Conservation (phyloP, 2,797 vertebrate genomes). For the Chelon labrosus region DNA sequence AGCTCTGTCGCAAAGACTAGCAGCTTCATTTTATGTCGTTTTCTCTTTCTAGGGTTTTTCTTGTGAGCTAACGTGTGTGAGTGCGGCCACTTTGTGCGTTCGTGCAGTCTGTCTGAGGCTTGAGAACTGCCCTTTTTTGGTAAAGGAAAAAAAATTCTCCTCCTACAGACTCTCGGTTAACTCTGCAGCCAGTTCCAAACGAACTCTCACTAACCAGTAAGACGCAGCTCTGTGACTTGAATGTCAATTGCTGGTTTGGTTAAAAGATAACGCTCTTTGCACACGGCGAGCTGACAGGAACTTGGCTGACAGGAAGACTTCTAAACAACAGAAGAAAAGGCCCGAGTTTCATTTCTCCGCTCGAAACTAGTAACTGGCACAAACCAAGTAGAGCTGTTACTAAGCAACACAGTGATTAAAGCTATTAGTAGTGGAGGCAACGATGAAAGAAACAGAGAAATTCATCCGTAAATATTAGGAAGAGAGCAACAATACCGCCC, state of each 20-base stretch:
- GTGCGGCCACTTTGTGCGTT: not conserved
- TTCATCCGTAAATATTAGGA: not conserved
- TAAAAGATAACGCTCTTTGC: conserved; percentile 27
- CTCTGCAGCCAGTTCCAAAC: conserved; percentile 21
- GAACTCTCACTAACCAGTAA: conserved; percentile 25
- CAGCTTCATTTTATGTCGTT: not conserved
- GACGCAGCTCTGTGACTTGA: conserved; percentile 45
- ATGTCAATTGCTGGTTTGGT: conserved; percentile 45
- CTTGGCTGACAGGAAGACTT: conserved; percentile 34
- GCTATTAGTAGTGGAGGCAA: not conserved
- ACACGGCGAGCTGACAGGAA: conserved; percentile 12
- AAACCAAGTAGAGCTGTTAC: conserved; percentile 38
- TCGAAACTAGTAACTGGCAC: not conserved
- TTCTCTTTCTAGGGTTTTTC: too few species aligned
- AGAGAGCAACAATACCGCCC: not conserved
- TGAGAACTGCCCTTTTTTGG: conserved; percentile 70
- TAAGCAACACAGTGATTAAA: conserved; percentile 46
- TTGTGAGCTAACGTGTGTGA: too few species aligned
- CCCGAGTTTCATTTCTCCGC: conserved; percentile 23
- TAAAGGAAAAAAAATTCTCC: conserved; percentile 50
- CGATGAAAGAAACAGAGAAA: not conserved
- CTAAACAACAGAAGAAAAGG: conserved; percentile 50
- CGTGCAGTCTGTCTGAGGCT: not conserved
- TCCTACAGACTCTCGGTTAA: conserved; percentile 25
- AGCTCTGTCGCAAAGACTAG: not conserved